Percentiles rank a stretch among this genome's conserved stretches.
Evolutionary conservation across 2,113 vertebrate genomes (phyloP).

Genomic region (Neomonachus schauinslandi): DNA sequence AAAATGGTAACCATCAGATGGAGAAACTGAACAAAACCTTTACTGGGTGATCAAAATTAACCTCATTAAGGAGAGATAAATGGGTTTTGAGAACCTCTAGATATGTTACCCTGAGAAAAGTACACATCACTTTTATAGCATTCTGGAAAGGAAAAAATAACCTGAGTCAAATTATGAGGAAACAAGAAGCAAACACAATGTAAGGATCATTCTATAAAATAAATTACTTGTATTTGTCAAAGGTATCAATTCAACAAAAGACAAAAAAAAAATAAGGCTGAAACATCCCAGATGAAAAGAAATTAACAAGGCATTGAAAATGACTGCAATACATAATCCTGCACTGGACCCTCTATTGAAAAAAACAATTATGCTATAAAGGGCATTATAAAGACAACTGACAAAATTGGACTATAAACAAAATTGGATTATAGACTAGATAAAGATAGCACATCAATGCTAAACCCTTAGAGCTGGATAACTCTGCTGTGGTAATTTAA

Average conservation of each 20-base stretch:
- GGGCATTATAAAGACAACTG: background rate
- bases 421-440: background rate
- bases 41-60: background rate
- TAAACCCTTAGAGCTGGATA: background rate
- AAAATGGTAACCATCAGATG: background rate
- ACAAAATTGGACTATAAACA: background rate
- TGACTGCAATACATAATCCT: background rate
- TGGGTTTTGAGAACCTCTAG: background rate
- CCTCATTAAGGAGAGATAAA: background rate
- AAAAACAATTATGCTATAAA: background rate
- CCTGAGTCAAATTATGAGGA: background rate
- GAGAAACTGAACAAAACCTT: background rate
- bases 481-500: background rate
- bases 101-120: background rate
- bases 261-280: background rate
- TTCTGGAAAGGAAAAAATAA: background rate
- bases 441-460: background rate
- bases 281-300: background rate
- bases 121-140: background rate
- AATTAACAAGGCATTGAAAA: background rate
- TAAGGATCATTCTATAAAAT: background rate
- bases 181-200: background rate
- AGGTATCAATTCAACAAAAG: background rate
- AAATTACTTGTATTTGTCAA: background rate
- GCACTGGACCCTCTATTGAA: background rate